Evolutionary conservation across 2,888 invertebrate genomes (phyloP), one percentile per base, ranked within the genome.

Genomic region (Arrhopalites spinosus): DNA sequence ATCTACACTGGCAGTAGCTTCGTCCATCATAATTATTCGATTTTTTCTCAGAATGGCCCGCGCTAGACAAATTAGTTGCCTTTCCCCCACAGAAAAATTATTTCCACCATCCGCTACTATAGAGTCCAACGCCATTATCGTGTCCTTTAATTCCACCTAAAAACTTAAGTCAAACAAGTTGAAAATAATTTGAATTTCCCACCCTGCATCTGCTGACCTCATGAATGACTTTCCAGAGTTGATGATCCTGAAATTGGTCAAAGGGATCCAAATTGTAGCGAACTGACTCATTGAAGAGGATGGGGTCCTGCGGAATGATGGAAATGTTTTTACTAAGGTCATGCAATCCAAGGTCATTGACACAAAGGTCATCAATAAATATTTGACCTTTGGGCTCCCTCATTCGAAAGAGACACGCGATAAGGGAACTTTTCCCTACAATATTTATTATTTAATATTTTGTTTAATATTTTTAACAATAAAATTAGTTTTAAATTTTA

Each of bases 281-380:
- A 20, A 79, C 56, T 7, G 76, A 76, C 43, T 78, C 79, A 7
- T 71, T 75, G 47, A 88, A 93, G 68, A 94, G 86, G 71, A 94
- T 91, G 0, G 94, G 93, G 84, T 93, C 93, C 85, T 94, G 92
- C 0, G 94, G 93, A 82, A 94, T 94, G 83, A 94, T 96, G 0
- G 96, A 92, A 76, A 96, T 92, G 83, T 90, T 91, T 75, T 89
- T 89, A 68, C 96, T 88, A 29, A 96, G 86, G 83, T 93, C 92
- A 85, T 91, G 87, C 36, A 88, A 85, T 8, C 87, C 87, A 25
- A 88, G 84, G 0, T 84, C 78, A 47, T 80, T 81, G 29, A 86
- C 85, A 77, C 86, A 92, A 68, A 93, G 86, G 68, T 90, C 92
- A 86, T 96, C 96, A 83, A 96, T 94, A 76, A 90, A 85, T 83